Evolutionary conservation across 2,888 invertebrate species (phyloP).

Genomic region (Aspidiotus rigidus): DNA sequence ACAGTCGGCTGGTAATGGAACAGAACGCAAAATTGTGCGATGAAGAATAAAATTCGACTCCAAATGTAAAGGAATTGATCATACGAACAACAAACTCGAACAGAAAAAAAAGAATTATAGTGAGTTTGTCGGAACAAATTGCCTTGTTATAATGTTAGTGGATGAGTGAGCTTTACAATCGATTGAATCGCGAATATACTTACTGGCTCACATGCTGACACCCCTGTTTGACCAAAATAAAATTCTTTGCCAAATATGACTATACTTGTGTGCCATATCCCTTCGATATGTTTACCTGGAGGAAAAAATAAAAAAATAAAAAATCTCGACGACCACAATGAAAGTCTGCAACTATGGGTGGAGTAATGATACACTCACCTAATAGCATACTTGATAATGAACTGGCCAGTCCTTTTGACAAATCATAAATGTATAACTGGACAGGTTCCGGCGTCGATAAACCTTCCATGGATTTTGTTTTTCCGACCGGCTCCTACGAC

Average conservation of each 20-base stretch:
- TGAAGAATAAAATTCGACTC: no score
- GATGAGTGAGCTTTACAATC: no score
- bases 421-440: conserved; percentile 70
- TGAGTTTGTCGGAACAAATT: no score
- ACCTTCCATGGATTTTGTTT: no score
- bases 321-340: conserved; percentile 8
- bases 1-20: no score
- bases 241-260: conserved; percentile 79
- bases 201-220: conserved; percentile 71
- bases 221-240: conserved; percentile 74
- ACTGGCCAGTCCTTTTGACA: conserved; percentile 71
- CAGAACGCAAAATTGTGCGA: no score
- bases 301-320: conserved; percentile 33
- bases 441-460: no score
- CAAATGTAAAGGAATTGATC: no score
- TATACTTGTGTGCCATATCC: conserved; percentile 91
- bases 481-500: no score
- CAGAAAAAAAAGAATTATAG: no score
- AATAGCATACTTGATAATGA: conserved; percentile 56
- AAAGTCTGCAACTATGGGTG: neutral
- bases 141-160: no score
- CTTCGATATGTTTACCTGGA: conserved; percentile 75
- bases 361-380: conserved; percentile 36
- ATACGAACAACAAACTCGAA: no score
- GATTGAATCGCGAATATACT: conserved; percentile 43